Evolutionary conservation across 2,797 vertebrate genomes (phyloP).

Genomic region (Coregonus ussuriensis): DNA sequence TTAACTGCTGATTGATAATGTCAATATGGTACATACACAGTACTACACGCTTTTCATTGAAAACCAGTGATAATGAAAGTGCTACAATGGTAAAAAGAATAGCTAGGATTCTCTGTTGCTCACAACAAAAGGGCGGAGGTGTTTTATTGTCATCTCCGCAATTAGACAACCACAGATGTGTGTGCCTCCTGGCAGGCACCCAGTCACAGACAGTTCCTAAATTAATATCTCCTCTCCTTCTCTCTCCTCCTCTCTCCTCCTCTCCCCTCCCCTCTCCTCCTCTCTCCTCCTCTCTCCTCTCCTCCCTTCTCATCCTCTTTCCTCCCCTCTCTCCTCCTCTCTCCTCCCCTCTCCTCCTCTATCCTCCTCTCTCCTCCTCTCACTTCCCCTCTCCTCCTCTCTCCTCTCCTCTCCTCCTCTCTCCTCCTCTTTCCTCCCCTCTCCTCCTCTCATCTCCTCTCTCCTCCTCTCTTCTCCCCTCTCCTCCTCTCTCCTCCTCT

Average conservation of each 20-base stretch:
- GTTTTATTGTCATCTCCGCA: conserved; percentile 73
- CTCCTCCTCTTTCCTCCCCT: no score
- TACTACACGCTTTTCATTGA: no score
- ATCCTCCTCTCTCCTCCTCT: no score
- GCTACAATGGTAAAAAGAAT: background rate
- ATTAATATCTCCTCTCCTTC: conserved; percentile 40
- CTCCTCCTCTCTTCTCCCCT: background rate
- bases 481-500: conserved; percentile 15
- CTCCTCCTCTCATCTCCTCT: no score
- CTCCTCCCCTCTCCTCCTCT: no score
- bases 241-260: no score
- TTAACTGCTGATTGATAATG: conserved; percentile 51
- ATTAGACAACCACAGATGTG: conserved; percentile 75
- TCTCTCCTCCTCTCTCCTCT: background rate
- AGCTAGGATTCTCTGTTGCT: background rate
- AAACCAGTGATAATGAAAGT: background rate
- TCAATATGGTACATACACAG: conserved; percentile 50
- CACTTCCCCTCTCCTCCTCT: no score
- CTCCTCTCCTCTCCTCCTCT: no score
- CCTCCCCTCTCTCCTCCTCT: no score
- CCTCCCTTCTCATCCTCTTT: no score
- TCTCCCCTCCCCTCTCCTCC: no score
- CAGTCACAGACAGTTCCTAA: conserved; percentile 60
- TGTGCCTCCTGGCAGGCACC: conserved; percentile 69
- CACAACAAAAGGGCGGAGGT: conserved; percentile 6